Conservation (phyloP, 2,888 invertebrate genomes). For the Ichneumoninae sp. region DNA sequence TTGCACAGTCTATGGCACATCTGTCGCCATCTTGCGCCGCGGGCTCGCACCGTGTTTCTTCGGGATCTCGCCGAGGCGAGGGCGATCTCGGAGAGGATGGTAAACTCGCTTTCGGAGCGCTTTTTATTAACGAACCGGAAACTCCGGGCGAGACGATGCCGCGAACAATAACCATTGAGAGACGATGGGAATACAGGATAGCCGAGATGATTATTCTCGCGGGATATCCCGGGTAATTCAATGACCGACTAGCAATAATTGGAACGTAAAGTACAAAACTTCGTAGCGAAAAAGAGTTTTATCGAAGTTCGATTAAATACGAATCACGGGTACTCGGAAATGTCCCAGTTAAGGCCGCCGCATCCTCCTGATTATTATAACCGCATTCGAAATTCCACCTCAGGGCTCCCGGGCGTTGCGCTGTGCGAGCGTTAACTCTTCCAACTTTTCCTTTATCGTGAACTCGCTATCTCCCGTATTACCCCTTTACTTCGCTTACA, state of each 20-base stretch:
- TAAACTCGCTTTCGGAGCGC: constrained; percentile 32
- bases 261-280: background rate
- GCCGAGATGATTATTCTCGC: background rate
- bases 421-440: constrained; percentile 57
- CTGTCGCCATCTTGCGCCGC: constrained; percentile 58
- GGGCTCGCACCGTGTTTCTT: constrained; percentile 24
- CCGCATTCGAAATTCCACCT: constrained; percentile 65
- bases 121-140: constrained; percentile 15
- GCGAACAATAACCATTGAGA: background rate
- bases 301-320: constrained; percentile 66
- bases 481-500: constrained; percentile 56
- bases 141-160: background rate
- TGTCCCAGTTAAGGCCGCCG: constrained; percentile 50
- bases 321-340: constrained; percentile 61
- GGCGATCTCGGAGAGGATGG: constrained; percentile 32
- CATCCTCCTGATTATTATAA: constrained; percentile 68
- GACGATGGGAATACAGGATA: background rate
- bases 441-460: constrained; percentile 66
- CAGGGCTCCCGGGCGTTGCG: constrained; percentile 22
- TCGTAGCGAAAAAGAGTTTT: constrained; percentile 31
- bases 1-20: constrained; percentile 7
- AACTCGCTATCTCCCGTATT: constrained; percentile 67
- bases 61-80: constrained; percentile 13
- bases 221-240: constrained; percentile 1
- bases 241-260: constrained; percentile 5